A percentile compares a stretch with the other conserved stretches of the same genome.
Evolutionary conservation across 2,797 vertebrate species (phyloP).

Genomic region (Pitangus sulphuratus): DNA sequence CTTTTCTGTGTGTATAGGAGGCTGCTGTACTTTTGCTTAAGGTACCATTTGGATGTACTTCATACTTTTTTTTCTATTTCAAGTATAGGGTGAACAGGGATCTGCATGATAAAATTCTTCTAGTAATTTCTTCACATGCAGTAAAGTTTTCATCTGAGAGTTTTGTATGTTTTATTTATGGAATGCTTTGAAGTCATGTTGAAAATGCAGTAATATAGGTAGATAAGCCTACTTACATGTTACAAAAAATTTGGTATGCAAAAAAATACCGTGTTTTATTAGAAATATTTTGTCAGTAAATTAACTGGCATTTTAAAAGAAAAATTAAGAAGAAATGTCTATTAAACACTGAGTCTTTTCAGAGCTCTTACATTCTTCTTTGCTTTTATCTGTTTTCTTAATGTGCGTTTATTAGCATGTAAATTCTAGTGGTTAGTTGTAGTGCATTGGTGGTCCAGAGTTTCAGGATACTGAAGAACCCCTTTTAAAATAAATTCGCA

Average conservation of each 20-base stretch:
- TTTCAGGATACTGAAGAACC: neutral
- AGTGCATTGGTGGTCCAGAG: neutral
- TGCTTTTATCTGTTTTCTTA: neutral
- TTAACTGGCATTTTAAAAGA: neutral
- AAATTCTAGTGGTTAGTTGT: neutral
- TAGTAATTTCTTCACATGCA: neutral
- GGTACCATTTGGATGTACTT: neutral
- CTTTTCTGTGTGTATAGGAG: neutral
- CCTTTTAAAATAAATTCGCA: neutral
- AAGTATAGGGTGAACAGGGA: neutral
- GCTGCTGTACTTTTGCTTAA: neutral
- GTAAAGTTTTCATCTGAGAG: neutral
- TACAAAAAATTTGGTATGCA: neutral
- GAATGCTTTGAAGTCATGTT: neutral
- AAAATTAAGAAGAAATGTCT: neutral
- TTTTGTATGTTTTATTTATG: neutral
- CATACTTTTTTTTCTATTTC: neutral
- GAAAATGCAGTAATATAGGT: neutral
- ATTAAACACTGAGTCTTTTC: neutral
- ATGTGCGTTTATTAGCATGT: neutral
- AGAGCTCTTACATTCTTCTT: neutral
- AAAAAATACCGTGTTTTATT: neutral
- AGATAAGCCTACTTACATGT: neutral
- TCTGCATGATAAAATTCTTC: neutral
- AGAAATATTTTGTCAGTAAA: neutral